Evolutionary conservation across 2,113 vertebrate genomes (phyloP).

Genomic region (Oryzias woworae): DNA sequence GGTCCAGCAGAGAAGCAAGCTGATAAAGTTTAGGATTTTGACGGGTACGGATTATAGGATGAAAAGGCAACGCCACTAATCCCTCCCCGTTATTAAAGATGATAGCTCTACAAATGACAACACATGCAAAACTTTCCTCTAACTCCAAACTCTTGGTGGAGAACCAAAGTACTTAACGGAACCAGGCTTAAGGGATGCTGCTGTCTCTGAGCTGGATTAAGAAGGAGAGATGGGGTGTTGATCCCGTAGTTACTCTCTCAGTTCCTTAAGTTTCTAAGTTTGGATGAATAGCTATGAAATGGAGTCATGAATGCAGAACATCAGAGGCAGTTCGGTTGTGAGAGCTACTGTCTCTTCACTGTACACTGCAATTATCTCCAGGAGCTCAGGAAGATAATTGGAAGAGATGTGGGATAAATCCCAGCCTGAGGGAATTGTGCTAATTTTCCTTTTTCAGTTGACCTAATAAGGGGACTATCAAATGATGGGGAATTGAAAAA

Average conservation of each 20-base stretch:
- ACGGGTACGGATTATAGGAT: slow-evolving; percentile 78
- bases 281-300: slow-evolving; percentile 33
- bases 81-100: slow-evolving; percentile 76
- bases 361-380: slow-evolving; percentile 69
- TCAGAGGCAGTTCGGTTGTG: slow-evolving; percentile 38
- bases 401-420: slow-evolving; percentile 77
- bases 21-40: slow-evolving; percentile 74
- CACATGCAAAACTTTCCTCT: slow-evolving; percentile 73
- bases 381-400: slow-evolving; percentile 75
- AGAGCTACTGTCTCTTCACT: slow-evolving; percentile 58
- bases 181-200: slow-evolving; percentile 57
- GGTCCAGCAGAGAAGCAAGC: slow-evolving; percentile 63
- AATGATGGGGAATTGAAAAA: slow-evolving; percentile 22
- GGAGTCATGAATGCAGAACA: slow-evolving; percentile 31
- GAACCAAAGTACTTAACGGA: slow-evolving; percentile 72
- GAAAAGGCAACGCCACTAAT: slow-evolving; percentile 77
- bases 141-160: slow-evolving; percentile 62
- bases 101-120: slow-evolving; percentile 78
- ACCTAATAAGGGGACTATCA: slow-evolving; percentile 72
- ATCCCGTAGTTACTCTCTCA: slow-evolving; percentile 55
- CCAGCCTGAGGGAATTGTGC: slow-evolving; percentile 70
- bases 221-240: slow-evolving; percentile 56
- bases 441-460: slow-evolving; percentile 76
- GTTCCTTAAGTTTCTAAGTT: slow-evolving; percentile 39
- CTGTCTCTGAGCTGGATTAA: slow-evolving; percentile 69